Evolutionary conservation across 2,888 invertebrate species (phyloP), one percentile per base, ranked within the genome.

Genomic region (Imbricaverruca yamaguchii): DNA sequence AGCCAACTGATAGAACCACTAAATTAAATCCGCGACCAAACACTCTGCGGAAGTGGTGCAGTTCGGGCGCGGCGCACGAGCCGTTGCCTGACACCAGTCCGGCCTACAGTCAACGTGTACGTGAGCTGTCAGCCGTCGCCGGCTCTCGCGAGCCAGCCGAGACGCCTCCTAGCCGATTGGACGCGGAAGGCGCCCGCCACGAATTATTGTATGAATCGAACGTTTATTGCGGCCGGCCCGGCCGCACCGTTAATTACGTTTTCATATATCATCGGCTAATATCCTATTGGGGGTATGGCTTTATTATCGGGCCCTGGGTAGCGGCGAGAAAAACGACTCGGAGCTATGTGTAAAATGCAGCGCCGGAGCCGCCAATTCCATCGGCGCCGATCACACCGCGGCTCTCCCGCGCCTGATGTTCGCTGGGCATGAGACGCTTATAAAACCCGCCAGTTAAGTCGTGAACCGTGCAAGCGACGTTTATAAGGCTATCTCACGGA

Each of bases 221-320:
- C 74, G 21, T 53, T 74, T 74, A 74, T 74, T 53, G 55, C 74
- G 53, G 74, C 21, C 21, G 15, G 65, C 23, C 55, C 21, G 55
- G 53, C 18, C 55, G 74, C 18, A 13, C 74, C 74, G 74, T 74
- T 74, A 74, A 74, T 74, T 74, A 74, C 55, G 74, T 74, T 74
- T 74, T 74, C 74, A 74, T 74, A 74, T 74, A 74, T 74, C 74
- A 74, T 74, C 55, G 74, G 74, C 74, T 74, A 74, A 74, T 74
- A 55, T 55, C 74, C 55, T 74, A 74, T 74, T 21, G 53, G 25
- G 55, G 74, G 53, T 53, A 74, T 21, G 74, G 74, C 74, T 74
- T 55, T 74, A 74, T 74, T 74, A 74, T 55, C 74, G 74, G 10
- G 15, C 8, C 23, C 55, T 21, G 67, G n/a, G 18, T 1, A 53